These are phyloP conservation scores for Apus apus DNA, from an alignment of 2,113 vertebrate genomes.

Conservation along the genomic window DNA sequence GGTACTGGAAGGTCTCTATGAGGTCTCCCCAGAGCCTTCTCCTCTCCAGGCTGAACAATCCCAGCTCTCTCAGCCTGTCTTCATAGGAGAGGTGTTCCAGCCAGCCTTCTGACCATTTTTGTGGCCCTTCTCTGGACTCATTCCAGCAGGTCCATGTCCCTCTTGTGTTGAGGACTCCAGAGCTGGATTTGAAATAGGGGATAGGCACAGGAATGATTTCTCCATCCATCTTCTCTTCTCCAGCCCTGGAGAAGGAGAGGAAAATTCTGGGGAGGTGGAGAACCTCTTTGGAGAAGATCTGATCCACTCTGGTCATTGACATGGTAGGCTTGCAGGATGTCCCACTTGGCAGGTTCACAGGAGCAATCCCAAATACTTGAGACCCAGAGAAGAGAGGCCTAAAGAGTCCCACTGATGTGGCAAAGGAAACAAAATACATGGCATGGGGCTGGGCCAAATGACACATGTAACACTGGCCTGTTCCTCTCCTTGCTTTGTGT, in stretches of 20 bases:
- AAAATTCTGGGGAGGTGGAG: not conserved
- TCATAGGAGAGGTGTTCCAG: no score
- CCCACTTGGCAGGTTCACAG: not conserved
- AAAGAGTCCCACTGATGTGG: not conserved
- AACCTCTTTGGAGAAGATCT: not conserved
- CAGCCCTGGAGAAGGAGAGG: not conserved
- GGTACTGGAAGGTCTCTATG: no score
- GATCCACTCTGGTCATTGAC: not conserved
- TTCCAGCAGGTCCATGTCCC: no score
- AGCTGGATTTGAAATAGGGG: not conserved
- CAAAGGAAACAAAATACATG: not conserved
- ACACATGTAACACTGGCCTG: not conserved
- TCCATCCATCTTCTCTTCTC: not conserved
- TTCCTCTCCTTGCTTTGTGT: not conserved
- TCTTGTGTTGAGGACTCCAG: no score
- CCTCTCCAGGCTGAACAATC: no score
- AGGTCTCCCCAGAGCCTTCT: no score
- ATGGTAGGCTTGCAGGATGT: not conserved
- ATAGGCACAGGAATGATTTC: not conserved
- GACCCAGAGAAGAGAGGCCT: not conserved
- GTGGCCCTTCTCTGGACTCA: no score
- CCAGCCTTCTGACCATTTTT: no score
- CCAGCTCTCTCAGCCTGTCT: no score
- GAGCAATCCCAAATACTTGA: not conserved
- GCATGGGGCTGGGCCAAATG: not conserved